These are phyloP conservation scores for Nymphalis io DNA, from an alignment of 1,140 invertebrate species.

Conservation along the genomic window DNA sequence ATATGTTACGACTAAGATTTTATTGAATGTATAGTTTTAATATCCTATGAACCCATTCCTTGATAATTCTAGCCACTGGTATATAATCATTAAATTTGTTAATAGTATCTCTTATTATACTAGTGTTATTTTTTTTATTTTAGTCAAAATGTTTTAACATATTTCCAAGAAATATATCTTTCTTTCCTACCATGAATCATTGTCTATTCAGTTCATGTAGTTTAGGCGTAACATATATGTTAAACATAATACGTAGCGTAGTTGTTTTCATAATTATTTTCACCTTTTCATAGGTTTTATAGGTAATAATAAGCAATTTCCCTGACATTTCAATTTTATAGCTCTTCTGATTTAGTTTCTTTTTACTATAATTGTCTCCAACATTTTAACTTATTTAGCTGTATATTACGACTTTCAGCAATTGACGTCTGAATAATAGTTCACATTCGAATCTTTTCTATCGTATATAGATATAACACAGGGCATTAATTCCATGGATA, in stretches of 20 bases:
- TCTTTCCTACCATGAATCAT: not conserved
- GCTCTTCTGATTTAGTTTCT: not conserved
- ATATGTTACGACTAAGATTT: not conserved
- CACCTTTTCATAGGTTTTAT: not conserved
- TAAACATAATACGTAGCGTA: not conserved
- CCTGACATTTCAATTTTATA: constrained; percentile 5
- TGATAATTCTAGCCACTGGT: not conserved
- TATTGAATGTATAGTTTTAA: not conserved
- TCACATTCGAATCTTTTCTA: constrained; percentile 4
- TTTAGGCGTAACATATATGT: not conserved
- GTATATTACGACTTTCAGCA: constrained; percentile 3
- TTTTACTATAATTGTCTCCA: not conserved
- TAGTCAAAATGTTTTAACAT: not conserved
- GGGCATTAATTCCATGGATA: constrained; percentile 14
- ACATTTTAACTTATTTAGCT: constrained; percentile 4
- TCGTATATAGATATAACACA: not conserved
- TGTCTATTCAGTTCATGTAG: not conserved
- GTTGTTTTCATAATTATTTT: not conserved
- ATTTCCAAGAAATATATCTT: not conserved
- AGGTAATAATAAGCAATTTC: constrained; percentile 4
- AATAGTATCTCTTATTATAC: too few relatives aligned
- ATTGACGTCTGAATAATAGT: not conserved
- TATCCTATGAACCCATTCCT: not conserved
- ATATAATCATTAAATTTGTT: not conserved
- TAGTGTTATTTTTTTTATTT: not conserved